phyloP scores from a whole-genome alignment of 1,140 invertebrate species.

The Atta texana region DNA sequence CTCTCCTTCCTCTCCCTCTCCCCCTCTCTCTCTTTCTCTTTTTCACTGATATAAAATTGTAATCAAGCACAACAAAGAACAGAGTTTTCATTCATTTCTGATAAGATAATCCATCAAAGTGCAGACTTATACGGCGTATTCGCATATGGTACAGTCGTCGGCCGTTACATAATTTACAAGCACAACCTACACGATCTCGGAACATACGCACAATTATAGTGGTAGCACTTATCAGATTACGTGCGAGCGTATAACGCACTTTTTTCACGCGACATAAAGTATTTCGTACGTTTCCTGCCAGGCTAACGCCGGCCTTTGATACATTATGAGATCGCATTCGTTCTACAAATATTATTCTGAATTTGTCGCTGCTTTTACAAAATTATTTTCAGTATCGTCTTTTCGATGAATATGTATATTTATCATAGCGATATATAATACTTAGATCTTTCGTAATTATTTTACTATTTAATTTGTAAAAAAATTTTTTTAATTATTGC shows the following conservation, averaged over 20 bases:
- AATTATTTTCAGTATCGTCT: conserved; percentile 14
- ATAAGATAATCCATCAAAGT: conserved; percentile 53
- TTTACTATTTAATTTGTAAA: not conserved
- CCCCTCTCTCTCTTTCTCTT: not conserved
- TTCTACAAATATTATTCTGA: not conserved
- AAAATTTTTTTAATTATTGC: not conserved
- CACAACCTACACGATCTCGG: conserved; percentile 18
- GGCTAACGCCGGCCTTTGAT: conserved; percentile 20
- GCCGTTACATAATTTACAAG: conserved; percentile 44
- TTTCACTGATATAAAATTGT: not conserved
- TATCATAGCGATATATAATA: not conserved
- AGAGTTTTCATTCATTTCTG: conserved; percentile 48
- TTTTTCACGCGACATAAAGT: conserved; percentile 54
- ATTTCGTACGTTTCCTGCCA: conserved; percentile 36
- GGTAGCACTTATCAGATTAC: conserved; percentile 51
- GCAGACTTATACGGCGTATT: conserved; percentile 1
- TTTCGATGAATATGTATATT: not conserved
- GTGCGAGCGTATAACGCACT: conserved; percentile 25
- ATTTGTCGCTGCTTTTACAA: not conserved
- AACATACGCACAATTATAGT: conserved; percentile 40
- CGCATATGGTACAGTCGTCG: conserved; percentile 12
- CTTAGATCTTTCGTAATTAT: not conserved
- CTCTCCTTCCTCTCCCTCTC: not conserved
- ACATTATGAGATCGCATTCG: not conserved
- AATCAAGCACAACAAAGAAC: conserved; percentile 30